Evolutionary conservation across 2,888 invertebrate genomes (phyloP), one percentile per base, ranked within the genome.

Genomic region (Lutraria lutraria): DNA sequence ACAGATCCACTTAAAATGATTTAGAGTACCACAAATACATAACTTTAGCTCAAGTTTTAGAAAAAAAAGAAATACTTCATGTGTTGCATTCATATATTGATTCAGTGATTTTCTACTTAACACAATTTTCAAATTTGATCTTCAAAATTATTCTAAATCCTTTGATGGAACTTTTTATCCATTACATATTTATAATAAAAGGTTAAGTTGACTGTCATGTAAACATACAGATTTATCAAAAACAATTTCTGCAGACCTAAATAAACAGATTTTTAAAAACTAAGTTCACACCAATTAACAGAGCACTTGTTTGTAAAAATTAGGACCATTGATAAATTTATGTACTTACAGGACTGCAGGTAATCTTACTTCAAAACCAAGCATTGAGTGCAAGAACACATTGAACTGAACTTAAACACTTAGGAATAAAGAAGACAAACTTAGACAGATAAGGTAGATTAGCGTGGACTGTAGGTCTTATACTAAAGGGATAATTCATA

Each of bases 141-240:
- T 56, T 19, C 16, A 15, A 60, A 31, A 60, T n/a, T 34, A n/a
- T 79, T 16, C 34, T 56, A 34, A 79, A 85, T 56, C 85, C 80
- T 85, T 85, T 85, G 63, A 85, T 80, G 80, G 76, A 31, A 19
- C 29, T 34, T 4, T 43, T 56, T 79, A 60, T 85, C 21, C 80
- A 60, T 54, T 79, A 53, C 80, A 53, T 43, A 56, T 29, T 76
- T 76, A 76, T 76, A 19, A 4, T 34, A 52, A 81, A 34, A n/a
- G 52, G 81, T 81, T 43, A 52, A 81, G 53, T 52, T 52, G 15
- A 81, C 34, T n/a, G 12, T 52, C 13, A 53, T 6, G 81, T 81
- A 53, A 53, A 81, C 52, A 52, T n/a, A 12, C 0, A 52, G 29
- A 34, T 81, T 81, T 81, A 81, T 81, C 43, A 81, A 52, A n/a